Conservation (phyloP, 2,888 invertebrate genomes). For the Eupithecia centaureata region DNA sequence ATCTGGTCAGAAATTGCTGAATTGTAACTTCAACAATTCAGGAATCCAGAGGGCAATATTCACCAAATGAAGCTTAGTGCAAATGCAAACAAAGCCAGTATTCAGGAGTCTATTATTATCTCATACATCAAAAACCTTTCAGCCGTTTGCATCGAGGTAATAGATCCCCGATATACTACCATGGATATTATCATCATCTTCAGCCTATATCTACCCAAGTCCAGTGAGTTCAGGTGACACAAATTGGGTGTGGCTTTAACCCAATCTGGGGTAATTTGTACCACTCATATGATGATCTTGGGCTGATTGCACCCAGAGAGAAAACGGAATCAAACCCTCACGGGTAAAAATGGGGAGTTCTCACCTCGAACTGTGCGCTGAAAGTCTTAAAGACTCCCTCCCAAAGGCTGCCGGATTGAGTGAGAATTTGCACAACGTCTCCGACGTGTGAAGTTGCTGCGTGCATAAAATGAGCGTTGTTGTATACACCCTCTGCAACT, state of each 20-base stretch:
- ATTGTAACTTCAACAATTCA: background rate
- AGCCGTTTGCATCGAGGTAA: background rate
- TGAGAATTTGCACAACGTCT: slow-evolving; percentile 91
- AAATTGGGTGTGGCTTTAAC: background rate
- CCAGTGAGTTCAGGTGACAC: background rate
- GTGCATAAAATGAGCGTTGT: slow-evolving; percentile 95
- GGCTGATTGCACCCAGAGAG: background rate
- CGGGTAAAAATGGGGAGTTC: slow-evolving; percentile 30
- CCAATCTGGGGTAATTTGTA: background rate
- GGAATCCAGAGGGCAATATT: too few relatives aligned
- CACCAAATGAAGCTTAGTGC: background rate
- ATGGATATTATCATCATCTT: background rate
- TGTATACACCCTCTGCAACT: slow-evolving; percentile 93
- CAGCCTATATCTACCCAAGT: background rate
- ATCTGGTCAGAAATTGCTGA: background rate
- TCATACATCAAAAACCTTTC: background rate
- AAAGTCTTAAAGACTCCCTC: slow-evolving; percentile 96
- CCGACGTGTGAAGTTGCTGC: slow-evolving; percentile 94
- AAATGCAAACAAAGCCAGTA: too few relatives aligned
- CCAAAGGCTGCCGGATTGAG: slow-evolving; percentile 92
- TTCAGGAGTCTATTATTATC: background rate
- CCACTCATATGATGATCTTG: background rate
- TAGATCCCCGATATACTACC: background rate
- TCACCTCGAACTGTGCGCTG: slow-evolving; percentile 93
- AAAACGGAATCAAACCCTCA: background rate